Evolutionary conservation across 2,113 vertebrate genomes (phyloP), one percentile per base, ranked within the genome.

Genomic region (Amazona vittata): DNA sequence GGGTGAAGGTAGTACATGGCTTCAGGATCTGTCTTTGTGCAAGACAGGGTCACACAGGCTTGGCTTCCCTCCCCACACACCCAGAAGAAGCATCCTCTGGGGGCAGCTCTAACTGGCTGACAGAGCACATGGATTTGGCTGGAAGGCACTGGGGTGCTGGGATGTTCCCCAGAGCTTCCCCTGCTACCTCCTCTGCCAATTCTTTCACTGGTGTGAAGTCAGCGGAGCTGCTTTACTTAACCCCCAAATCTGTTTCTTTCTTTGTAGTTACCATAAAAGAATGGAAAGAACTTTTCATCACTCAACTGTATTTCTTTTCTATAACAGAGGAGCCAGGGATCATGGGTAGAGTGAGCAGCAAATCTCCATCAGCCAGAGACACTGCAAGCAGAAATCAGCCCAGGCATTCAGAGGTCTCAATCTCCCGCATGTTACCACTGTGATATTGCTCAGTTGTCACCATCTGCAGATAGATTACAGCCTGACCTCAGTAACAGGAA

Each of bases 401-500:
- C 81, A 80, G 96, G 81, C 90, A 81, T 44, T 37, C 79, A 47
- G 83, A 94, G 96, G 91, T 94, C 96, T 96, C 95, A 92, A 94
- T 95, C 90, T 93, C 73, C 76, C 0, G 3, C 4, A 1, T 26
- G 89, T 62, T 94, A 77, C 81, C 74, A 22, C 78, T 63, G 91
- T 49, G 89, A 96, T 93, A 94, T 57, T 67, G 89, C 89, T 96
- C 92, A 67, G 86, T 52, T 94, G 95, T 94, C 96, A 95, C 91
- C 91, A 73, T 59, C 93, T 69, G 15, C 86, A 94, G 96, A 91
- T 63, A 91, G 93, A 97, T 94, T 59, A 97, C 14, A 0, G 94
- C 86, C 96, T 79, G 86, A 96, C 94, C 96, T 77, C 96, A 53
- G 93, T 49, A 85, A 84, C 93, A 87, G 81, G 41, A 87, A 35